Evolutionary conservation across 1,140 invertebrate genomes (phyloP).

Genomic region (Oryzaephilus surinamensis): DNA sequence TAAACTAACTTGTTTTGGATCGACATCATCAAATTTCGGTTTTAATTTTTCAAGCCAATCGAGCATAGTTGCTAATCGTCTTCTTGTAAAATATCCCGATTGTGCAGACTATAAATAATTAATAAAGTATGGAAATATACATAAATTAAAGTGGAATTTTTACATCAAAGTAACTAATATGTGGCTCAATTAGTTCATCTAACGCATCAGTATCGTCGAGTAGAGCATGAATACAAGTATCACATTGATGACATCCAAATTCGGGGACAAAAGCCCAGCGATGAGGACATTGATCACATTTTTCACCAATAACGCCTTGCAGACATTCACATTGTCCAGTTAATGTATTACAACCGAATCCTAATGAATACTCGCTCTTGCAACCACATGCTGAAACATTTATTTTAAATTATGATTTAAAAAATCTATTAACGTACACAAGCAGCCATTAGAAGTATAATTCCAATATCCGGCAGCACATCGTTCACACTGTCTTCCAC

Average conservation of each 20-base stretch:
- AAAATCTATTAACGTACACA: slow-evolving; percentile 50
- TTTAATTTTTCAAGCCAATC: slow-evolving; percentile 49
- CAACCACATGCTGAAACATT: slow-evolving; percentile 63
- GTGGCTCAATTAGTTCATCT: slow-evolving; percentile 47
- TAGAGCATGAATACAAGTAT: slow-evolving; percentile 78
- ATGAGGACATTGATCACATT: slow-evolving; percentile 88
- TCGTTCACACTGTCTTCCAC: slow-evolving; percentile 76
- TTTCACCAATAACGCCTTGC: slow-evolving; percentile 87
- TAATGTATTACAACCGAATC: slow-evolving; percentile 74
- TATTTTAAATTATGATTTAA: slow-evolving; percentile 3
- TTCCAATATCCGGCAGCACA: slow-evolving; percentile 91
- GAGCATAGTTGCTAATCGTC: slow-evolving; percentile 63
- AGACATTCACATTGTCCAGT: slow-evolving; percentile 93
- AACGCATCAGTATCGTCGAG: slow-evolving; percentile 79
- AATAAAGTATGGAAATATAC: slow-evolving; percentile 1
- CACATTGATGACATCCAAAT: slow-evolving; percentile 70
- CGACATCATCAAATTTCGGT: slow-evolving; percentile 53
- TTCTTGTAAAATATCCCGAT: slow-evolving; percentile 66
- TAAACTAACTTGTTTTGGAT: slow-evolving; percentile 51
- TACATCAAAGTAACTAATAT: slow-evolving; percentile 60
- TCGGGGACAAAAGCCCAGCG: slow-evolving; percentile 63
- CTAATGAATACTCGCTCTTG: slow-evolving; percentile 77
- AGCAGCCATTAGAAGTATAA: slow-evolving; percentile 75
- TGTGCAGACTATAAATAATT: slow-evolving; percentile 48
- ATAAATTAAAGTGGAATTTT: slow-evolving; percentile 15